A percentile compares a stretch with the other conserved stretches of the same genome.
Evolutionary conservation across 2,113 vertebrate genomes (phyloP).

Genomic region (Corynorhinus townsendii): DNA sequence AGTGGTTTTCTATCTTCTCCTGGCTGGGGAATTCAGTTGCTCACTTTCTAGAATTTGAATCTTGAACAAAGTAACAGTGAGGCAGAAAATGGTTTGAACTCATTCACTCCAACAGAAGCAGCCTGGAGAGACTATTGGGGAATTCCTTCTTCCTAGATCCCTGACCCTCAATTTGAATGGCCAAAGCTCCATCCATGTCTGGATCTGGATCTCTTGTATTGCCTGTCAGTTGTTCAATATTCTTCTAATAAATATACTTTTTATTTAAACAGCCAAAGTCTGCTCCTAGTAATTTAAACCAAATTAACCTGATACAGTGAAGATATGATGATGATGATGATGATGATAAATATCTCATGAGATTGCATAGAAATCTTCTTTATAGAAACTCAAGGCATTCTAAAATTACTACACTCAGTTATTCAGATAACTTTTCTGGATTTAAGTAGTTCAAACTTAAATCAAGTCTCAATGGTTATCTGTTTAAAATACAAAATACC

Average conservation of each 20-base stretch:
- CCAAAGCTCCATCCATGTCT: background rate
- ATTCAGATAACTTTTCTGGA: background rate
- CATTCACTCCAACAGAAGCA: background rate
- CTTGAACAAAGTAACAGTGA: background rate
- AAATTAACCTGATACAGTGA: background rate
- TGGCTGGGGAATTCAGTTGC: background rate
- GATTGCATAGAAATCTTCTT: background rate
- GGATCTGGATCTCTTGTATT: background rate
- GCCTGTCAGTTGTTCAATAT: background rate
- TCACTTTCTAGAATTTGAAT: background rate
- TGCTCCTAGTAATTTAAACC: background rate
- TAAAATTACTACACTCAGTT: background rate
- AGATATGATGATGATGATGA: background rate
- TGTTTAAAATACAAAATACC: background rate
- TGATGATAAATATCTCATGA: background rate
- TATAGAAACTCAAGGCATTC: background rate
- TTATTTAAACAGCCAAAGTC: background rate
- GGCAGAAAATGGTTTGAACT: background rate
- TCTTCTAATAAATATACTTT: background rate
- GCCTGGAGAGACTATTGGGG: background rate
- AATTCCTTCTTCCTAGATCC: background rate
- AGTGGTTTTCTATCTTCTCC: background rate
- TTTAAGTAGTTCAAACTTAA: conserved; percentile 6
- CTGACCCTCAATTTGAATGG: background rate
- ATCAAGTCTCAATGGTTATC: background rate